Percentiles rank a stretch among this genome's conserved stretches.
phyloP scores from a whole-genome alignment of 2,797 vertebrate genomes.

The Peromyscus attwateri region DNA sequence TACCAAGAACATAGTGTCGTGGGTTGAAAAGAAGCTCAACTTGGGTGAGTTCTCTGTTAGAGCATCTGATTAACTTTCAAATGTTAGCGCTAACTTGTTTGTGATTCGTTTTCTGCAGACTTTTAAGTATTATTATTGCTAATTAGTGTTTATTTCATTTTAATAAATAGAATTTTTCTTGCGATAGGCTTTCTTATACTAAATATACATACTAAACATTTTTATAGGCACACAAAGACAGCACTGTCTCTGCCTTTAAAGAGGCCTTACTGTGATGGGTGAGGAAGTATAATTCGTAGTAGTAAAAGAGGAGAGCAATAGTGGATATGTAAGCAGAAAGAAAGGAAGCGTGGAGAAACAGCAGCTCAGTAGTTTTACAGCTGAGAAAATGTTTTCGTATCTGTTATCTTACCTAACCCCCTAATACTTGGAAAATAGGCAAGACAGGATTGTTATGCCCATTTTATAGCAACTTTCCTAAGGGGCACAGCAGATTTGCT shows the following conservation, averaged over 20 bases:
- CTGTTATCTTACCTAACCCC: conserved; percentile 23
- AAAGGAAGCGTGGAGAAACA: background rate
- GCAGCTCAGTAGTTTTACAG: conserved; percentile 19
- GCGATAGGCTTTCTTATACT: conserved; percentile 58
- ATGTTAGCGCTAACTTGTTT: conserved; percentile 86
- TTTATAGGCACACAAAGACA: background rate
- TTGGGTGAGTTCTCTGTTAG: conserved; percentile 93
- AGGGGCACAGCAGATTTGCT: conserved; percentile 13
- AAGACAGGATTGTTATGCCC: background rate
- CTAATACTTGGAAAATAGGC: conserved; percentile 30
- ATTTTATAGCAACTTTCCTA: conserved; percentile 24
- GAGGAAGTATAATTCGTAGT: background rate
- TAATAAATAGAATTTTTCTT: conserved; percentile 82
- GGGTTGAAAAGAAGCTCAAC: conserved; percentile 97
- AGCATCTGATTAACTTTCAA: conserved; percentile 86
- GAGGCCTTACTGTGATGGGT: background rate
- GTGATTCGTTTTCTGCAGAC: conserved; percentile 85
- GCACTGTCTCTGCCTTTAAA: conserved; percentile 35
- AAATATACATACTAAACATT: background rate
- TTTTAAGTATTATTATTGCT: conserved; percentile 86
- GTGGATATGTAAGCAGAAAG: background rate
- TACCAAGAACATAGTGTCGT: conserved; percentile 96
- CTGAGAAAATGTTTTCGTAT: conserved; percentile 39
- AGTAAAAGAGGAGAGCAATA: conserved; percentile 22
- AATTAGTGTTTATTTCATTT: conserved; percentile 83